Evolutionary conservation across 2,797 vertebrate species (phyloP), one percentile per base, ranked within the genome.

Genomic region (Lacerta agilis): DNA sequence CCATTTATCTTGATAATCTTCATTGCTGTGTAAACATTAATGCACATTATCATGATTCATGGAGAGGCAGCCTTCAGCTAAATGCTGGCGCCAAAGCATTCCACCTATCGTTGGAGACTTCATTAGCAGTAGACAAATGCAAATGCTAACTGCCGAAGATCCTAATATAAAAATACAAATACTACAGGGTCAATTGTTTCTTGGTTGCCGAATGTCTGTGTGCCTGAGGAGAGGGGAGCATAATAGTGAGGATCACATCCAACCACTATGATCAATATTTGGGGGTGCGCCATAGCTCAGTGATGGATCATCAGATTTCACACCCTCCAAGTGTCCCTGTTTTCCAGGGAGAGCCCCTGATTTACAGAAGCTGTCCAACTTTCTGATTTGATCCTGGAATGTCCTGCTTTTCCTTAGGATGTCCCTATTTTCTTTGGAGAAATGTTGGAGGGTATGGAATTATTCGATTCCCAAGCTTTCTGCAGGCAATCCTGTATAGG

Each of bases 1-100:
- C 79, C 80, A 86, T 92, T 94, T 33, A 90, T 91, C 88, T 87
- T 87, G 66, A 88, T 94, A 88, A 93, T 91, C 92, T 89, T 89
- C 87, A 92, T 78, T 61, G 80, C 92, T 94, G 27, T 18, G 38
- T 91, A 95, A 94, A 94, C 85, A 94, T 43, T 88, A 86, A 89
- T 43, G 92, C 69, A 84, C 75, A 79, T 95, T 91, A 87, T 72
- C 55, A 45, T 87, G 90, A 95, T 90, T 94, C 91, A 93, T 64
- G 72, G 85, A 78, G 71, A 89, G 88, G 45, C 85, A 85, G 79
- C 86, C 89, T 90, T 84, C 85, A 94, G 89, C 84, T 95, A 91
- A 90, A 85, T 87, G 77, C 77, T 90, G 80, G 93, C 84, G 93
- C 90, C 45, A 90, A 90, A 93, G 85, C 91, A 89, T 90, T 86